phyloP scores from a whole-genome alignment of 2,888 invertebrate species.

The Caenorhabditis panamensis region DNA sequence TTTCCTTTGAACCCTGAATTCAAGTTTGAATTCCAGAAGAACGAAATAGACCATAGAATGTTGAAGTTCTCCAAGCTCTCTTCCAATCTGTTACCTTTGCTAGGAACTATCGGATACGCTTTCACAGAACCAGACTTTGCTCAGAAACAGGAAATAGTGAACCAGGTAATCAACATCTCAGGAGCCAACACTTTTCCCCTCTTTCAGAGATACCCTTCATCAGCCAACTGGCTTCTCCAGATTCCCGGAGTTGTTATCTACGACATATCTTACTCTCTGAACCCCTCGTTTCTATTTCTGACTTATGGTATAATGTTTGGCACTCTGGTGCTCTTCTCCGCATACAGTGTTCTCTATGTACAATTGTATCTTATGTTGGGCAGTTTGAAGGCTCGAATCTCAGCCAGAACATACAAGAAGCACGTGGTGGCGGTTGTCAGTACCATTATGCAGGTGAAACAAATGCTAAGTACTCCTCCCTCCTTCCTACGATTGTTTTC shows the following conservation, averaged over 20 bases:
- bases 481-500: not conserved
- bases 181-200: not conserved
- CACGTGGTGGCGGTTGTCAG: slow-evolving; percentile 31
- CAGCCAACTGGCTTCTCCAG: slow-evolving; percentile 10
- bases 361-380: slow-evolving; percentile 35
- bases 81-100: slow-evolving; percentile 20
- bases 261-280: slow-evolving; percentile 20
- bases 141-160: slow-evolving; percentile 4
- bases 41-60: slow-evolving; percentile 11
- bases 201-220: slow-evolving; percentile 17
- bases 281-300: slow-evolving; percentile 27
- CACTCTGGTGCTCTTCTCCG: slow-evolving; percentile 3
- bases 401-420: slow-evolving; percentile 17
- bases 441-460: slow-evolving; percentile 36
- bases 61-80: slow-evolving; percentile 16
- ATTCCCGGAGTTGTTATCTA: slow-evolving; percentile 28
- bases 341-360: slow-evolving; percentile 25
- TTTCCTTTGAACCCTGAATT: not conserved
- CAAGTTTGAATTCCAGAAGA: slow-evolving; percentile 27
- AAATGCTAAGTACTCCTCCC: no score
- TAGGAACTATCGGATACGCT: slow-evolving; percentile 27
- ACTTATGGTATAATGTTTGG: slow-evolving; percentile 32
- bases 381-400: slow-evolving; percentile 23
- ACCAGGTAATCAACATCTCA: not conserved
- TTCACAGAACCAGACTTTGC: slow-evolving; percentile 14